A percentile compares a stretch with the other conserved stretches of the same genome.
Evolutionary conservation across 2,113 vertebrate genomes (phyloP).

Genomic region (Chloropsis cyanopogon): DNA sequence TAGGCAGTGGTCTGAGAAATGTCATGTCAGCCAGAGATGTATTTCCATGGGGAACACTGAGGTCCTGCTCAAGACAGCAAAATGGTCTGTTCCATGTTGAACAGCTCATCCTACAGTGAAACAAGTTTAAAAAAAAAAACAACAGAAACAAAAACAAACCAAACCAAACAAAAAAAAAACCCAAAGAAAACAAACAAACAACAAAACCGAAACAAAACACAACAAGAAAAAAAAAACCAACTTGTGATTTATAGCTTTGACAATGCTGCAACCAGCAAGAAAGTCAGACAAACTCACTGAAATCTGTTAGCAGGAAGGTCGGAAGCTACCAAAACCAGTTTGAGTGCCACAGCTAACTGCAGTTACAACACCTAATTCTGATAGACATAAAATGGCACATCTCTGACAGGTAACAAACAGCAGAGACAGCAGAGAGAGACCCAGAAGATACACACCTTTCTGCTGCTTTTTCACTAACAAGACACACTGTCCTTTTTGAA

Average conservation of each 20-base stretch:
- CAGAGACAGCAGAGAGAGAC: not conserved
- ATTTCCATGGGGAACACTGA: not conserved
- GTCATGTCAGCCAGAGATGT: not conserved
- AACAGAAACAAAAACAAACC: not conserved
- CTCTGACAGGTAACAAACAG: not conserved
- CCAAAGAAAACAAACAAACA: no score
- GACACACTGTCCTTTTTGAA: not conserved
- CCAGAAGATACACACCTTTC: not conserved
- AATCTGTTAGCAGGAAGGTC: not conserved
- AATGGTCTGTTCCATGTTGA: not conserved
- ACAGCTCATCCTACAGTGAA: fast-evolving
- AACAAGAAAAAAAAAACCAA: not conserved
- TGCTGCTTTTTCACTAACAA: not conserved
- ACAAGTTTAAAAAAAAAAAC: not conserved
- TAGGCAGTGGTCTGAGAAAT: not conserved
- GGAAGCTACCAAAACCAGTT: not conserved
- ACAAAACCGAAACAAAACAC: no score
- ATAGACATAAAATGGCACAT: not conserved
- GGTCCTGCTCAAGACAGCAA: not conserved
- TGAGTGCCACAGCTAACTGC: not conserved
- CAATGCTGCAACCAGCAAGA: not conserved
- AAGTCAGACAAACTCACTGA: not conserved
- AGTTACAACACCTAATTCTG: not conserved
- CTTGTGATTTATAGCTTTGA: not conserved
- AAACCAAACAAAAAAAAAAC: no score